These are phyloP conservation scores for Redunca redunca DNA, from an alignment of 2,113 vertebrate genomes.

Conservation along the genomic window DNA sequence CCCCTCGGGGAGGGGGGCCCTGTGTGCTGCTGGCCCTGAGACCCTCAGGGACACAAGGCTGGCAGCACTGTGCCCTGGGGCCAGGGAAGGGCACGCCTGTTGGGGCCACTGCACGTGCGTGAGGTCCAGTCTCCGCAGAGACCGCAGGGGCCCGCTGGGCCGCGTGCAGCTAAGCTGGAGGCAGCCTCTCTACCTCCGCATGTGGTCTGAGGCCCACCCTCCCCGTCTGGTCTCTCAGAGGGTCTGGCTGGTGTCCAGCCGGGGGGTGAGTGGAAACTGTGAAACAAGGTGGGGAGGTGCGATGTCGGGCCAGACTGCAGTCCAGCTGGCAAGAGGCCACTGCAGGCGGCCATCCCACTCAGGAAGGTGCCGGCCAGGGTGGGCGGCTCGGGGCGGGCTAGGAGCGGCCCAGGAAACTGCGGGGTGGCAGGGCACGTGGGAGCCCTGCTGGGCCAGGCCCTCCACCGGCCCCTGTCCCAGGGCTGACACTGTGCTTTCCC, in stretches of 20 bases:
- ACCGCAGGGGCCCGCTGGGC: accelerated
- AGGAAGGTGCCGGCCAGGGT: accelerated
- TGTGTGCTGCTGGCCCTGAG: accelerated
- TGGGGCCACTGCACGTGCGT: too few relatives aligned
- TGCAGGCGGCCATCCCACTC: neutral
- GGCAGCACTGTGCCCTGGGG: accelerated
- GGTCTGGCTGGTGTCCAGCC: accelerated
- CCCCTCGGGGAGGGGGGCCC: neutral
- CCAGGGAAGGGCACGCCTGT: neutral
- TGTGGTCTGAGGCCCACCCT: accelerated
- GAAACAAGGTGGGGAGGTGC: neutral
- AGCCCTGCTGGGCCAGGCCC: neutral
- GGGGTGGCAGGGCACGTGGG: accelerated
- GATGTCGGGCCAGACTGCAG: accelerated
- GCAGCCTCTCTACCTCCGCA: too few relatives aligned
- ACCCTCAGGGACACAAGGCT: too few relatives aligned
- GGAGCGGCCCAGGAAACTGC: accelerated
- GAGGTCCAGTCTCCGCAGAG: neutral
- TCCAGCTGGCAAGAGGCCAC: too few relatives aligned
- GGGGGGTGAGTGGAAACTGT: accelerated
- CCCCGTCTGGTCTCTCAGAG: accelerated
- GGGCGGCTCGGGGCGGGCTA: accelerated
- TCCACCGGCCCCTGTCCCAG: accelerated
- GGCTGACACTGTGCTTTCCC: accelerated
- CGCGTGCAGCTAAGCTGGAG: neutral